Conservation (phyloP, 1,140 invertebrate genomes). For the Liolophura sinensis region DNA sequence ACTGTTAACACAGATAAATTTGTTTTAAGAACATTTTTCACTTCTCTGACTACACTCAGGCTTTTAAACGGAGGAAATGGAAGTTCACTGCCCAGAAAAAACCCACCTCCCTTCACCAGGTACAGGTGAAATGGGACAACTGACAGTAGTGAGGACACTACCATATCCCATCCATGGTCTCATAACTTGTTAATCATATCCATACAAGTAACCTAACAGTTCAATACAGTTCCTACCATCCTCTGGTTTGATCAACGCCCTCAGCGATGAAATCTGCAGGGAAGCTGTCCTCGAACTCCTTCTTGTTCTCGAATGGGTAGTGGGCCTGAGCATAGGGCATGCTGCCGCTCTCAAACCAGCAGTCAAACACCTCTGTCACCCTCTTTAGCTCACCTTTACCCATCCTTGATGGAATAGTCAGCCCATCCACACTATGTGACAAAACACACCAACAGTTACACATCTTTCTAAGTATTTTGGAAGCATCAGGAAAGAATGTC, state of each 20-base stretch:
- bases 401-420: conserved; percentile 91
- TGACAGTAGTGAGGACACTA: too few relatives aligned
- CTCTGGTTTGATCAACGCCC: conserved; percentile 98
- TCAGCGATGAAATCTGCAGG: conserved; percentile 99
- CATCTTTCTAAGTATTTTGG: not conserved
- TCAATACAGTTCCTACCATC: conserved; percentile 68
- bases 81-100: too few relatives aligned
- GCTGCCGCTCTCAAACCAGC: conserved; percentile 99
- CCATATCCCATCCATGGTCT: too few relatives aligned
- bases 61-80: too few relatives aligned
- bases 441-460: conserved; percentile 7
- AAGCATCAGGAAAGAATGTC: too few relatives aligned
- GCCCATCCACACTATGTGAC: conserved; percentile 79
- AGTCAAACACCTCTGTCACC: conserved; percentile 97
- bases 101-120: too few relatives aligned
- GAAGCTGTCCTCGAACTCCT: conserved; percentile 91
- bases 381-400: conserved; percentile 82
- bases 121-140: too few relatives aligned
- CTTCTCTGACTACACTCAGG: too few relatives aligned
- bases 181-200: too few relatives aligned
- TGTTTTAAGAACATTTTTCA: too few relatives aligned
- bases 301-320: conserved; percentile 87
- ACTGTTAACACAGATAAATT: too few relatives aligned
- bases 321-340: conserved; percentile 99
- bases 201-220: not conserved